Base-by-base conservation (phyloP, 2,888 invertebrate species). In the Aromia moschata region DNA sequence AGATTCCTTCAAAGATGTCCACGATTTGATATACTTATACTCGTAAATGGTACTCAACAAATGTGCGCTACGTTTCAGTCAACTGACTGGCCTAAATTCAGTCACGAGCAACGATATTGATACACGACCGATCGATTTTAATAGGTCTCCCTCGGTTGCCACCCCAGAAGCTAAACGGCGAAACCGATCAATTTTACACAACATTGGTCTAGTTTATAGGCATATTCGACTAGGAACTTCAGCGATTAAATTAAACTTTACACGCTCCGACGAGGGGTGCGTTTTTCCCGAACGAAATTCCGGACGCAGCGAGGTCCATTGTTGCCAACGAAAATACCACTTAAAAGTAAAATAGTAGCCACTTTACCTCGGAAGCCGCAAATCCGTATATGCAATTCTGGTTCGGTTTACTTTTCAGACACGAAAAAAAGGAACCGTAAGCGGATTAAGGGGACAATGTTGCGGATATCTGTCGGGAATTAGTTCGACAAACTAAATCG, bases 101-200 rank as follows among this genome's bases (percentile, higher is more conserved):
- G 58, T 18, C 38, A 38, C 47, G 30, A 41, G 41, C 30, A 15
- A 38, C 41, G 12, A 52, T 41, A 25, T 25, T 5, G 9, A 25
- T n/a, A n/a, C n/a, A 49, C 51, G 51, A 55, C 25, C 38, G 58
- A 69, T 69, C 67, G 67, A 69, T 69, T 67, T 64, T 53, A 59
- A 53, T 55, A 51, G 52, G 56, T 59, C 54, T 49, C 54, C 52
- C 12, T 38, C 57, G 57, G 57, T 56, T 55, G 45, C 60, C 60
- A 57, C 64, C 64, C 64, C 55, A 61, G 57, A 57, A 62, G 52
- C 56, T 62, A 69, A 70, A 65, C 64, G 60, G 64, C 73, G 71
- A 76, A 79, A 77, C 79, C 78, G 78, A 80, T 80, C 80, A 79
- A 80, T 80, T 80, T 80, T 76, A 77, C 79, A 77, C 71, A 73